phyloP scores from a whole-genome alignment of 1,140 invertebrate genomes.

The Ips typographus region DNA sequence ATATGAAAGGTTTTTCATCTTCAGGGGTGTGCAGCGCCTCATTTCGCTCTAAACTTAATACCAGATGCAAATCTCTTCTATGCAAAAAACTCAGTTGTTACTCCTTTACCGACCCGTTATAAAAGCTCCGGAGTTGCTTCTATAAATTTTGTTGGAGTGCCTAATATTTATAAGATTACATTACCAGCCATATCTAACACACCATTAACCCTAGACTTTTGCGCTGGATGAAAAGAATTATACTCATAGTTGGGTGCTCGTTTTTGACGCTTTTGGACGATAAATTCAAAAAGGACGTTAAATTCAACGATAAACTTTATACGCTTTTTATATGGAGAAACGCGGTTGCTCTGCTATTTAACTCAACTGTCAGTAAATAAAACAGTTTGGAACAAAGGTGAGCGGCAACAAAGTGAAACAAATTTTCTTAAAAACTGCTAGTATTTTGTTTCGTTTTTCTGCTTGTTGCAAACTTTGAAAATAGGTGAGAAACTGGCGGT shows the following conservation, averaged over 20 bases:
- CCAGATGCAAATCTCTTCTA: background rate
- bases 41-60: too few species aligned
- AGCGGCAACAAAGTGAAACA: too few species aligned
- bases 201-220: constrained; percentile 4
- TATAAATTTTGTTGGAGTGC: background rate
- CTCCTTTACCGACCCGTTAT: background rate
- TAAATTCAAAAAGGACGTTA: constrained; percentile 2
- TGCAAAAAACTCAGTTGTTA: background rate
- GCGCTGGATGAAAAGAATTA: background rate
- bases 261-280: constrained; percentile 4
- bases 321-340: background rate
- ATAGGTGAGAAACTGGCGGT: too few species aligned
- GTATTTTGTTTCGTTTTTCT: too few species aligned
- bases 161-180: constrained; percentile 4
- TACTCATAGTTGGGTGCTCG: background rate
- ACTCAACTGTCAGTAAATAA: too few species aligned
- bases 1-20: background rate
- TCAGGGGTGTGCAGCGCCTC: background rate
- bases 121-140: background rate
- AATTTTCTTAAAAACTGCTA: too few species aligned
- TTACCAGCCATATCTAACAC: constrained; percentile 6
- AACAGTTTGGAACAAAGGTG: too few species aligned
- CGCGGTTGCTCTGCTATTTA: too few species aligned
- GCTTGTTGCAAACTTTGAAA: too few species aligned
- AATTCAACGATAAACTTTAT: constrained; percentile 3